These are phyloP conservation scores for Hestina assimilis DNA, from an alignment of 1,140 invertebrate species.

Conservation along the genomic window DNA sequence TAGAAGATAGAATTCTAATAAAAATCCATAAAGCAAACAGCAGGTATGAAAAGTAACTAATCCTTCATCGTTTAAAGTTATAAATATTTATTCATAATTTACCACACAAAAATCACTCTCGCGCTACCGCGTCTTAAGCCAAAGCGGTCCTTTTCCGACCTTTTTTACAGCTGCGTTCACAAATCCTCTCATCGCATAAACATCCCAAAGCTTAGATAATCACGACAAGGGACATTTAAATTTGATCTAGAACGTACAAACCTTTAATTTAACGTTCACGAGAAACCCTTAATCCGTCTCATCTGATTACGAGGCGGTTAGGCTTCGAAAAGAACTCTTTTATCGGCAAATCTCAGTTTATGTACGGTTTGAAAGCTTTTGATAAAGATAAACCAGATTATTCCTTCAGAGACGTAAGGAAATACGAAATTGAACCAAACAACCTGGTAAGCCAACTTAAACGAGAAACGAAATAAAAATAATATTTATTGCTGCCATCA, in stretches of 20 bases:
- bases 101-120: not conserved
- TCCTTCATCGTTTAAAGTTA: not conserved
- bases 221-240: constrained; percentile 19
- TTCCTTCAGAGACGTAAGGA: constrained; percentile 6
- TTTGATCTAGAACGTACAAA: constrained; percentile 13
- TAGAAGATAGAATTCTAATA: too few species aligned
- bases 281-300: constrained; percentile 20
- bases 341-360: constrained; percentile 19
- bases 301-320: constrained; percentile 21
- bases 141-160: not conserved
- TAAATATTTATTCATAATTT: not conserved
- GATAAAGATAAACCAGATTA: constrained; percentile 22
- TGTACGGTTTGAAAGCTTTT: constrained; percentile 17
- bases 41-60: too few species aligned
- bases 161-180: not conserved
- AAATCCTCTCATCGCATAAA: not conserved
- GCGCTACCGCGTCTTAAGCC: not conserved
- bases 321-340: constrained; percentile 12
- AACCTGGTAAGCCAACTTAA: not conserved
- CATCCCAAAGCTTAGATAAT: constrained; percentile 6
- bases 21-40: too few species aligned
- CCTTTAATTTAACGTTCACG: constrained; percentile 21
- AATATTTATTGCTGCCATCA: not conserved
- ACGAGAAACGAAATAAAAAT: not conserved
- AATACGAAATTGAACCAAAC: not conserved